These are phyloP conservation scores for Hydrophis major DNA, from an alignment of 2,797 vertebrate genomes.

Conservation along the genomic window DNA sequence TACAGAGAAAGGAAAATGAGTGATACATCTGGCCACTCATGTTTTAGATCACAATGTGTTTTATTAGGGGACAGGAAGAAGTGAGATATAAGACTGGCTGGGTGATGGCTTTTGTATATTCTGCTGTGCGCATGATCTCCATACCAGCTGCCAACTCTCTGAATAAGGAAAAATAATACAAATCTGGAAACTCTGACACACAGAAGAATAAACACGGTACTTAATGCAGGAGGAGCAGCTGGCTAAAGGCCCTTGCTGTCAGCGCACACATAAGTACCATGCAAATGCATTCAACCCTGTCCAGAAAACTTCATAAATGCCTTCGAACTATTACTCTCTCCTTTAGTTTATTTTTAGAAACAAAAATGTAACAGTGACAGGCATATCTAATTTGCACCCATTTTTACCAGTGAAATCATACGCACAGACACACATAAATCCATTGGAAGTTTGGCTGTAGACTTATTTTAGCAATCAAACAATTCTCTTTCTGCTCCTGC, in stretches of 20 bases:
- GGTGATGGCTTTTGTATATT: constrained; percentile 61
- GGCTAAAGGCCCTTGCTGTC: constrained; percentile 46
- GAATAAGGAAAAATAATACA: constrained; percentile 53
- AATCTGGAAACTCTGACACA: constrained; percentile 51
- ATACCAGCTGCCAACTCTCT: constrained; percentile 69
- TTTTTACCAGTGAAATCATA: background rate
- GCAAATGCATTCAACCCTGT: background rate
- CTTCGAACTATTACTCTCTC: background rate
- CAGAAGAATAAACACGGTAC: constrained; percentile 53
- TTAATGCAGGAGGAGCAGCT: constrained; percentile 59
- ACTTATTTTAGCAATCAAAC: background rate
- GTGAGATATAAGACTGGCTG: constrained; percentile 58
- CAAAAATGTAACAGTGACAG: background rate
- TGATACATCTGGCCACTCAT: constrained; percentile 56
- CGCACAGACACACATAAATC: background rate
- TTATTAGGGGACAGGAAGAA: constrained; percentile 61
- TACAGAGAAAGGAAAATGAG: constrained; percentile 52
- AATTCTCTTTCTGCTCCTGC: background rate
- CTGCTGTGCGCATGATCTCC: constrained; percentile 60
- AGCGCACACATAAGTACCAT: constrained; percentile 31
- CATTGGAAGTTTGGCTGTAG: background rate
- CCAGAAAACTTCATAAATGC: background rate
- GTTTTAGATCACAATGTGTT: constrained; percentile 61
- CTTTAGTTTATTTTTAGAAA: background rate
- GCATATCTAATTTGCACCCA: background rate